These are phyloP conservation scores for Hirtodrosophila duncani DNA, from an alignment of 2,888 invertebrate species.

Conservation along the genomic window DNA sequence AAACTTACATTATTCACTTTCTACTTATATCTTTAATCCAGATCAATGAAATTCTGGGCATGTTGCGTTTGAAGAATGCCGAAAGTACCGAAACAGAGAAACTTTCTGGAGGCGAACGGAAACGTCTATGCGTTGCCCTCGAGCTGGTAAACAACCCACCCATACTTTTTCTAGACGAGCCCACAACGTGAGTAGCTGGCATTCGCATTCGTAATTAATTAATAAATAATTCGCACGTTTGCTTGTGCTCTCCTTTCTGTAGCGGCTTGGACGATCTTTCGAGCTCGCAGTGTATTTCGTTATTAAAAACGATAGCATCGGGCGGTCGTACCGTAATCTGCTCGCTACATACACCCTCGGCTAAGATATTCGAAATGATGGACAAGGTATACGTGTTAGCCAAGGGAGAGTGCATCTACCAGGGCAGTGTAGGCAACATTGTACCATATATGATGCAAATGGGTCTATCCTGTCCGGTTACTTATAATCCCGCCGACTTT, in stretches of 20 bases:
- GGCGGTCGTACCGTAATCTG: conserved; percentile 95
- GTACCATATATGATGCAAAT: conserved; percentile 89
- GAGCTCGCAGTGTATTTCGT: conserved; percentile 90
- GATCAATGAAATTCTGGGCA: conserved; percentile 92
- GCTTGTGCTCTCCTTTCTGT: not conserved
- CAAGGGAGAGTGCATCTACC: conserved; percentile 92
- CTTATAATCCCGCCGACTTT: conserved; percentile 98
- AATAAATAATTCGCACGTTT: no score
- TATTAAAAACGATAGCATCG: conserved; percentile 90
- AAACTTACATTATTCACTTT: not conserved
- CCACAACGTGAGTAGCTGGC: conserved; percentile 88
- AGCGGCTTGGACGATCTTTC: conserved; percentile 95
- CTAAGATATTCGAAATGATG: conserved; percentile 92
- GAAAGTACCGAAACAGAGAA: conserved; percentile 85
- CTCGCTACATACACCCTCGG: conserved; percentile 97
- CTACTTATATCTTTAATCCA: conserved; percentile 78
- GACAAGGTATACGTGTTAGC: conserved; percentile 94
- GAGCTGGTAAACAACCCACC: conserved; percentile 96
- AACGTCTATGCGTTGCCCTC: conserved; percentile 94
- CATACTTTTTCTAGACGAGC: conserved; percentile 96
- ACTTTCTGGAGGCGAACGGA: conserved; percentile 94
- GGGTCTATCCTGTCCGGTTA: conserved; percentile 90
- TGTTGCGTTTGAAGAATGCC: conserved; percentile 86
- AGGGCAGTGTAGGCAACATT: conserved; percentile 87
- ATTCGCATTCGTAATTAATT: not conserved